Base-by-base conservation (phyloP, 2,888 invertebrate genomes). In the Yponomeuta evonymella region DNA sequence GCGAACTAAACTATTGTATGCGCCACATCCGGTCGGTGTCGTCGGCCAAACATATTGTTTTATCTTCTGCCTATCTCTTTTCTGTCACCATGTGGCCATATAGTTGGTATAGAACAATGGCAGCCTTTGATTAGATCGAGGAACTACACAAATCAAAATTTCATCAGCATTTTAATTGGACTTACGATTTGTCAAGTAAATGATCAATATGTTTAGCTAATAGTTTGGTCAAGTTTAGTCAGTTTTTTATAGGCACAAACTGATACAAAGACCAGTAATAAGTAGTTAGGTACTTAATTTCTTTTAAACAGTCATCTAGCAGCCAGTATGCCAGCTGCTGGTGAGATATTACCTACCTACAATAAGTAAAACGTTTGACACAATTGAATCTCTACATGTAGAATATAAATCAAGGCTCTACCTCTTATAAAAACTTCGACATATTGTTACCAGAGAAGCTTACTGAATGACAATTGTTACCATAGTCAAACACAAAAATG, bases 1-100 rank as follows among this genome's bases (percentile, higher is more conserved):
- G 77, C 82, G 78, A 83, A 83, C 83, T 79, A 88, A 87, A 85
- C 83, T 83, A 79, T 43, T 75, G 75, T 76, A 77, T 76, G 84
- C 81, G 84, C 90, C 90, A 90, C 89, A 88, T 84, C 81, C 79
- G 76, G 75, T 73, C 70, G 64, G 65, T 71, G 75, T 76, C 76
- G 74, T 74, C 74, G 70, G 67, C 36, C 67, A 12, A 36, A 33
- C 65, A 12, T 12, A 65, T 29, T 33, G 29, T 58, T 58, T 58
- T 58, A 58, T 58, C 51, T 43, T 43, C 8, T 8, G 6, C 43
- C 43, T 8, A 43, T 43, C 43, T 5, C 43, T 43, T 43, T 43
- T 6, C 43, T 43, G 43, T 8, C 43, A 43, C 43, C 43, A 43
- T 43, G 43, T 43, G 43, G 8, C 8, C 43, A 43, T 43, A 5